Percentiles rank a stretch among this genome's conserved stretches.
phyloP scores from a whole-genome alignment of 2,888 invertebrate genomes.

The Chloromyia formosa region DNA sequence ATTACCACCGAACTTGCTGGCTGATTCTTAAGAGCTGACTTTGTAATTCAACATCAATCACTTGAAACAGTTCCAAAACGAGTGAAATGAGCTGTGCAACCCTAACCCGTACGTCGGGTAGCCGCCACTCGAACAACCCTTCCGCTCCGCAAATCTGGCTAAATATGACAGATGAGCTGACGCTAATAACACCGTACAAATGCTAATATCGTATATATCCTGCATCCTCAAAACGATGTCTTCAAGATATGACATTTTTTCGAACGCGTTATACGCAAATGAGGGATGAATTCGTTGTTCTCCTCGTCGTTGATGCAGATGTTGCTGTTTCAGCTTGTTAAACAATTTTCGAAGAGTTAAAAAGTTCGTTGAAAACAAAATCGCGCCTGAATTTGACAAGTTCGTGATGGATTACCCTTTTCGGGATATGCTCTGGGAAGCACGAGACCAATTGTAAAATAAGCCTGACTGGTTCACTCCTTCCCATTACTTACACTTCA shows the following conservation, averaged over 20 bases:
- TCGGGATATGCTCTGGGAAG: slow-evolving; percentile 6
- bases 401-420: slow-evolving; percentile 62
- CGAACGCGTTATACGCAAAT: slow-evolving; percentile 45
- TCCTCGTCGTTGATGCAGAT: slow-evolving; percentile 42
- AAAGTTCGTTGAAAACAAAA: slow-evolving; percentile 40
- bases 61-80: neutral
- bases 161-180: slow-evolving; percentile 47
- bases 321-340: slow-evolving; percentile 44
- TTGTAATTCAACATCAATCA: slow-evolving; percentile 32
- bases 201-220: slow-evolving; percentile 3
- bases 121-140: slow-evolving; percentile 24
- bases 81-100: slow-evolving; percentile 29
- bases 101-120: neutral
- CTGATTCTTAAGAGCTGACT: no score
- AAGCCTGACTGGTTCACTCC: slow-evolving; percentile 17
- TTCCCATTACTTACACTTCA: slow-evolving; percentile 33
- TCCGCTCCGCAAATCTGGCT: slow-evolving; percentile 32
- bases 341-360: slow-evolving; percentile 46
- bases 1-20: no score
- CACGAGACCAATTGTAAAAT: neutral
- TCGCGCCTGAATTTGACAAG: slow-evolving; percentile 63
- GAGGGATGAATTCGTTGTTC: slow-evolving; percentile 40
- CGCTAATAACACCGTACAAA: slow-evolving; percentile 33
- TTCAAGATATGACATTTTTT: slow-evolving; percentile 11
- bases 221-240: no score